A percentile compares a stretch with the other conserved stretches of the same genome.
These are phyloP conservation scores for Brachystomella parvula DNA, from an alignment of 1,140 invertebrate genomes.

Conservation along the genomic window DNA sequence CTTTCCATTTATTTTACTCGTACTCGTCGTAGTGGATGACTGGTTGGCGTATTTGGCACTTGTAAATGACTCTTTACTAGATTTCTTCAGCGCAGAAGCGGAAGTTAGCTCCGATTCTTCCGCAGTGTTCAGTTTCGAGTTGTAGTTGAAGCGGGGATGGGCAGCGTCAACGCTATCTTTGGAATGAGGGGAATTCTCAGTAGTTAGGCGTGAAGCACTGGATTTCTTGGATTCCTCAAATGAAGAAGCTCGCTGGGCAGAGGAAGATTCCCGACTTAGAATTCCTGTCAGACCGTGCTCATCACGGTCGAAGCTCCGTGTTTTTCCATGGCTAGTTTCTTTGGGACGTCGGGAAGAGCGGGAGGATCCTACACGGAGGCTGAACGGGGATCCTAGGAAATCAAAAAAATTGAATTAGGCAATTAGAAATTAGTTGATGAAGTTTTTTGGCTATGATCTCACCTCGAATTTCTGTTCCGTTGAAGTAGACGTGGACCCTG, in stretches of 20 bases:
- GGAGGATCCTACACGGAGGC: slow-evolving; percentile 44
- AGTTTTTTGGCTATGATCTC: background rate
- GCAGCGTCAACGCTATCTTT: slow-evolving; percentile 29
- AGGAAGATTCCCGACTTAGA: slow-evolving; percentile 10
- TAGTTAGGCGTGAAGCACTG: background rate
- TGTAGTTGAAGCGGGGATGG: slow-evolving; percentile 31
- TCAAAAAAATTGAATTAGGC: slow-evolving; percentile 10
- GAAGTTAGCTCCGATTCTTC: slow-evolving; percentile 10
- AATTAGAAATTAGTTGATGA: slow-evolving; percentile 3
- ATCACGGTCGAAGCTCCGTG: slow-evolving; percentile 33
- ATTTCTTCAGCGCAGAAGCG: slow-evolving; percentile 14
- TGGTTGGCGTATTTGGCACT: slow-evolving; percentile 14
- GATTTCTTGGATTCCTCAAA: background rate
- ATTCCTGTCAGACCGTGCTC: slow-evolving; percentile 12
- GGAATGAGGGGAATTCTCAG: slow-evolving; percentile 9
- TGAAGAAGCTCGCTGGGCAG: background rate
- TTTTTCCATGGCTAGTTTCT: slow-evolving; percentile 30
- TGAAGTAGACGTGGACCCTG: slow-evolving; percentile 87
- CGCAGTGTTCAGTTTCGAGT: slow-evolving; percentile 1
- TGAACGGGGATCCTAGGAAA: slow-evolving; percentile 52
- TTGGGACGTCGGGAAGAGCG: slow-evolving; percentile 23
- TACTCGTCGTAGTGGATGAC: background rate
- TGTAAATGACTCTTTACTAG: background rate
- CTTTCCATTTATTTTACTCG: slow-evolving; percentile 5
- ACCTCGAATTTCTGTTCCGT: slow-evolving; percentile 90